phyloP scores from a whole-genome alignment of 2,888 invertebrate genomes.

The Leptopilina syphax region DNA sequence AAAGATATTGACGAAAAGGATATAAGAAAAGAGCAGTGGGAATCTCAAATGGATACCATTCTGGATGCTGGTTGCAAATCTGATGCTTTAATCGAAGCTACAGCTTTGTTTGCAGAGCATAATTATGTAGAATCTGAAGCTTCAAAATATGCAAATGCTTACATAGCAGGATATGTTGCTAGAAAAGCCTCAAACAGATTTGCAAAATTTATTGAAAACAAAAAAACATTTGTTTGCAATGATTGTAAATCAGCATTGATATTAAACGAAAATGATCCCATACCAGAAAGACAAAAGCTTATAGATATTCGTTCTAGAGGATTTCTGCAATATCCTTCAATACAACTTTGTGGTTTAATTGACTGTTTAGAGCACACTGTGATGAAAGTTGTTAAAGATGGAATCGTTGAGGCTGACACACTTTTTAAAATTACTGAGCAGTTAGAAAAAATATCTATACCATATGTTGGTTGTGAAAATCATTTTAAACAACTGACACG shows the following conservation, averaged over 20 bases:
- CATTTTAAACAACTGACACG: background rate
- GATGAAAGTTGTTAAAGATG: background rate
- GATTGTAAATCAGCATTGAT: background rate
- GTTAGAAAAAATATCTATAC: background rate
- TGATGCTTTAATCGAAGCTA: background rate
- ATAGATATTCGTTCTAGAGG: background rate
- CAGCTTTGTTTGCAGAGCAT: background rate
- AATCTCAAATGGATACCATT: background rate
- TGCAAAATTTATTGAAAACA: background rate
- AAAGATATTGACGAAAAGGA: background rate
- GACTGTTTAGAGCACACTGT: background rate
- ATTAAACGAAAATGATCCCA: background rate
- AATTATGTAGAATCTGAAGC: background rate
- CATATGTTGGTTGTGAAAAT: background rate
- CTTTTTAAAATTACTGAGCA: background rate
- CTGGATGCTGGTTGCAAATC: background rate
- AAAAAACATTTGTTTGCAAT: background rate
- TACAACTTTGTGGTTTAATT: background rate
- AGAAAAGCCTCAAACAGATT: background rate
- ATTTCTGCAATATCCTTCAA: background rate
- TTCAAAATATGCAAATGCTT: background rate
- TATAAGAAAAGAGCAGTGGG: background rate
- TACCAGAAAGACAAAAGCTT: background rate
- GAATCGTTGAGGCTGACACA: background rate
- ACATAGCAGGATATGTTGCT: background rate